These are phyloP conservation scores for Larimichthys polyactis DNA, from an alignment of 2,113 vertebrate species.

Conservation along the genomic window DNA sequence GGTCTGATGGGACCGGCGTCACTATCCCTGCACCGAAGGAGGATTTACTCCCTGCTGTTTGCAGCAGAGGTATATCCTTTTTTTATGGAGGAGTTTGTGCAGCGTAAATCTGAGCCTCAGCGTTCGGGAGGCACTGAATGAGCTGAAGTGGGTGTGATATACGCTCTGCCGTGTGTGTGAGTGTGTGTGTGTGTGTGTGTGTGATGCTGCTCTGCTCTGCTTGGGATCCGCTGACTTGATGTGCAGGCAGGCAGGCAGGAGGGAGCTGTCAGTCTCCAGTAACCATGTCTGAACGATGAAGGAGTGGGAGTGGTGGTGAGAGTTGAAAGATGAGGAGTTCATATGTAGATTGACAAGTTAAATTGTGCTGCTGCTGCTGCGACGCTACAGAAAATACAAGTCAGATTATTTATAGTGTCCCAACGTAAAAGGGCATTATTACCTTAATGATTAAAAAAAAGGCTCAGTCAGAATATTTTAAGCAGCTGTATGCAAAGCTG, in stretches of 20 bases:
- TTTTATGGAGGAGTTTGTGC: slow-evolving; percentile 28
- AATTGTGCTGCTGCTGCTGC: slow-evolving; percentile 24
- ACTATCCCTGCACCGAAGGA: slow-evolving; percentile 14
- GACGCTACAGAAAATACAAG: slow-evolving; percentile 30
- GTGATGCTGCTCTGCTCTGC: slow-evolving; percentile 34
- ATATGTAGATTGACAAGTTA: slow-evolving; percentile 38
- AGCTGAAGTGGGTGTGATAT: slow-evolving; percentile 71
- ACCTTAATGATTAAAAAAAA: neutral
- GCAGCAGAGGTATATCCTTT: slow-evolving; percentile 39
- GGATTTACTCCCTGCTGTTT: slow-evolving; percentile 23
- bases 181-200: slow-evolving; percentile 15
- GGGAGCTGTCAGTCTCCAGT: slow-evolving; percentile 63
- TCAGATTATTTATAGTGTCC: neutral
- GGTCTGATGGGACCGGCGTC: slow-evolving; percentile 48
- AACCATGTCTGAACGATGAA: slow-evolving; percentile 54
- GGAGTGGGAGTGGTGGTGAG: slow-evolving; percentile 40
- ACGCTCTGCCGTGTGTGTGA: slow-evolving; percentile 32
- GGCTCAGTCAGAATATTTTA: neutral
- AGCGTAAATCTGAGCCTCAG: slow-evolving; percentile 28
- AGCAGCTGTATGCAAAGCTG: slow-evolving; percentile 25
- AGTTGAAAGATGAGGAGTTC: slow-evolving; percentile 29
- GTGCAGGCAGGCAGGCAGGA: slow-evolving; percentile 62
- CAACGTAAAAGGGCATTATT: neutral
- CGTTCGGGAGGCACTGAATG: slow-evolving; percentile 25
- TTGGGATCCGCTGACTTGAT: slow-evolving; percentile 60